Base-by-base conservation (phyloP, 1,140 invertebrate species). In the Aphelenchoides fujianensis region DNA sequence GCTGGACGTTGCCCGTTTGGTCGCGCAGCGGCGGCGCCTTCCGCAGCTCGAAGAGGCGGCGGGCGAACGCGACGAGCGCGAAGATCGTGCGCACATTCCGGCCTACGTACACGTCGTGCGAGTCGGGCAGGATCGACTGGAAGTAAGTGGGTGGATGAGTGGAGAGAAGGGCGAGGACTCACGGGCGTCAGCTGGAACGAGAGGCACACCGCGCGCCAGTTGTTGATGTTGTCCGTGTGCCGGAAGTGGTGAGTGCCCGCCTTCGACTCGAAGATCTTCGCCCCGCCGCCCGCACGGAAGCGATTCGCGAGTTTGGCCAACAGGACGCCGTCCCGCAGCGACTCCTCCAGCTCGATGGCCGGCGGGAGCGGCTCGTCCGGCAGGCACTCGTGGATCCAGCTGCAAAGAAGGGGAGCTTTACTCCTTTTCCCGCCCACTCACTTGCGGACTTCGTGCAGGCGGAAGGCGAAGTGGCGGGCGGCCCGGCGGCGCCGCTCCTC, bases 161-260 rank as follows among this genome's bases (percentile, higher is more conserved):
- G 71, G 16, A 36, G 19, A 48, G 32, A 66, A 27, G n/a, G 23
- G 30, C n/a, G n/a, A n/a, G n/a, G 72, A 86, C 85, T 86, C 87
- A 92, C 91, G 84, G 88, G 81, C 36, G 91, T 91, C 28, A 93
- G 82, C 75, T 90, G 88, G 71, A 90, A 89, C 71, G 88, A 87
- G 77, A 89, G 88, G 77, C 92, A 87, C 48, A 91, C 88, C 79
- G 88, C 88, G 16, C 92, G 84, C 87, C 90, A 93, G 79, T 90
- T 88, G 85, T 91, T 91, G 52, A 93, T 92, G 79, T 93, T 93
- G 76, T 93, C 92, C 55, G 91, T 92, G 79, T 93, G 91, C 78
- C 90, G 88, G 85, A 91, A 92, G 75, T 86, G 86, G 12, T 86
- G 81, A n/a, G n/a, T n/a, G n/a, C n/a, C n/a, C n/a, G n/a, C n/a